Evolutionary conservation across 2,113 vertebrate genomes (phyloP).

Genomic region (Megaceryle maxima): DNA sequence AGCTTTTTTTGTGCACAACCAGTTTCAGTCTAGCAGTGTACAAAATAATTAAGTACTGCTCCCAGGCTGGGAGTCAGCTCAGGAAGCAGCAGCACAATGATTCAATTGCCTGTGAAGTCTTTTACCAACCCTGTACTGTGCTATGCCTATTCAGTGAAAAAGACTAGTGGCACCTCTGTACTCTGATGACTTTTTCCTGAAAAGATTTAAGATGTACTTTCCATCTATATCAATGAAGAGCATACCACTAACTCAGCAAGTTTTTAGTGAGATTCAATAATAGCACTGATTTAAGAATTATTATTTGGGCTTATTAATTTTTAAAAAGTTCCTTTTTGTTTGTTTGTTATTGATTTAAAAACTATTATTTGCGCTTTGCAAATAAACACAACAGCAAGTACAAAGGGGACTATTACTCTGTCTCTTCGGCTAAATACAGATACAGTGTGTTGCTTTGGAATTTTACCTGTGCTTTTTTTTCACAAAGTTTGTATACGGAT

Average conservation of each 20-base stretch:
- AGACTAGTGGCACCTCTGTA: background rate
- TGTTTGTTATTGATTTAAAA: background rate
- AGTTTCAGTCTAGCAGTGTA: background rate
- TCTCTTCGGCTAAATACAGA: background rate
- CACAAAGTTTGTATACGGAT: conserved; percentile 90
- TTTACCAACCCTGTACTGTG: background rate
- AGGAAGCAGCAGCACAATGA: background rate
- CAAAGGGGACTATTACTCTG: background rate
- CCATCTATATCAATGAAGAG: background rate
- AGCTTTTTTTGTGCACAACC: background rate
- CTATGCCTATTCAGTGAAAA: background rate
- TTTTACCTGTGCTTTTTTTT: conserved; percentile 93
- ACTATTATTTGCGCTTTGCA: background rate
- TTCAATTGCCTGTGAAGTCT: background rate
- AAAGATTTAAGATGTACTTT: background rate
- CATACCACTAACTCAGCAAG: background rate
- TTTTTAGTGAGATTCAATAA: background rate
- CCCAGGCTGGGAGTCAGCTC: background rate
- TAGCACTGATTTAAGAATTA: background rate
- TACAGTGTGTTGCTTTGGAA: background rate
- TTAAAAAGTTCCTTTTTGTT: background rate
- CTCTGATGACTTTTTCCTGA: background rate
- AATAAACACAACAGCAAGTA: background rate
- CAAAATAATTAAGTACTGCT: rapidly evolving
- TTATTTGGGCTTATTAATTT: background rate